These are phyloP conservation scores for Corythaeola cristata DNA, from an alignment of 2,113 vertebrate genomes.

Conservation along the genomic window DNA sequence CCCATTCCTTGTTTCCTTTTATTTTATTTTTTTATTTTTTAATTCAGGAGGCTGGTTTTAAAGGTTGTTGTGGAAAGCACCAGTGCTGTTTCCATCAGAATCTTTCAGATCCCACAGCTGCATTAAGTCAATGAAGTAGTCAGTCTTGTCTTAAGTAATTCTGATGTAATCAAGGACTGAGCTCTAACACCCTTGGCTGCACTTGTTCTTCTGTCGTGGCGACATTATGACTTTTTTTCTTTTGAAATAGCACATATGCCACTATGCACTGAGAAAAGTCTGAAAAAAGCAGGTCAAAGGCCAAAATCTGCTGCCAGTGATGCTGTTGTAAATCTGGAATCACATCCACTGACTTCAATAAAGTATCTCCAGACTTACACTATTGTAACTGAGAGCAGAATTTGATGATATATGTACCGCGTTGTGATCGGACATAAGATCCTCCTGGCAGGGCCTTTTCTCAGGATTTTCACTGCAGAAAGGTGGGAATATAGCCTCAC, in stretches of 20 bases:
- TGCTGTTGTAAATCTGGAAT: not conserved
- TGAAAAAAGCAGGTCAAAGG: not conserved
- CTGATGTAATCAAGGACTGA: conserved; percentile 44
- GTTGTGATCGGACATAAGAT: not conserved
- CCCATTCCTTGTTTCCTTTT: not conserved
- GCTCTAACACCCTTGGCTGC: conserved; percentile 34
- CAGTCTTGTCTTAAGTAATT: conserved; percentile 51
- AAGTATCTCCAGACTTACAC: not conserved
- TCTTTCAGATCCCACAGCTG: conserved; percentile 24
- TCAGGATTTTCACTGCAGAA: not conserved
- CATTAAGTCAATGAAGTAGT: conserved; percentile 42
- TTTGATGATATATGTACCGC: not conserved
- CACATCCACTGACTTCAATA: not conserved
- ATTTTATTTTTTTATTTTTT: not conserved
- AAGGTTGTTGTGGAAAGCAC: not conserved
- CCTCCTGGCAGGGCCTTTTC: not conserved
- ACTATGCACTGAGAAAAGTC: not conserved
- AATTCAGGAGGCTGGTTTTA: not conserved
- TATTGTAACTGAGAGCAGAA: not conserved
- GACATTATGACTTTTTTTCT: conserved; percentile 6
- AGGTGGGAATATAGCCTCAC: not conserved
- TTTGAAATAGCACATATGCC: conserved; percentile 21
- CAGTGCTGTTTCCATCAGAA: not conserved
- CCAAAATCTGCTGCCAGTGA: not conserved
- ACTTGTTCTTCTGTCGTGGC: conserved; percentile 26